Base-by-base conservation (phyloP, 2,888 invertebrate genomes). In the Linnaemya vulpina region DNA sequence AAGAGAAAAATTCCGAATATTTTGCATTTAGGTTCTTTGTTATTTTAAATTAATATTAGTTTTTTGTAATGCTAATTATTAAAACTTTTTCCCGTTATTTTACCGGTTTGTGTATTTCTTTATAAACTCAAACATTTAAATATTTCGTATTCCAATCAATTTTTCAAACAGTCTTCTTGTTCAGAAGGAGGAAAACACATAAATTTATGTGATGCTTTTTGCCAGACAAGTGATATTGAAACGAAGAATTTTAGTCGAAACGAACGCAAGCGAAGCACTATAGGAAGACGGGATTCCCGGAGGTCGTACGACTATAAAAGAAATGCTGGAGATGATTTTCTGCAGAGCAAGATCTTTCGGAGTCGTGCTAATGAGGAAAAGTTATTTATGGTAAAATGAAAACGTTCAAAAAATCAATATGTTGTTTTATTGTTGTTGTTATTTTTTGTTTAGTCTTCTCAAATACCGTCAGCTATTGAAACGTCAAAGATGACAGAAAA, bases 151-250 rank as follows among this genome's bases (percentile, higher is more conserved):
- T 60, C 65, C 53, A 81, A 68, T 70, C 65, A 86, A 82, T 87
- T 87, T 46, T 80, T 83, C 60, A 86, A 86, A 22, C 87, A 86
- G 60, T 65, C 60, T 70, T 73, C 80, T 20, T 62, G 38, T 67
- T 75, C 87, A 30, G 63, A 67, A 17, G 49, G 58, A n/a, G 88
- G 88, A 79, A 91, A 90, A 88, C 87, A 89, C 84, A 87, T 89
- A 35, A 89, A 89, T 53, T 87, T 92, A 76, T 89, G 92, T 58
- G 92, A 92, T 90, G 92, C 92, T 81, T 91, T 90, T 87, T 91
- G 90, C 9, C 92, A 92, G 87, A 92, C 92, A 2, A 92, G 92
- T 85, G 92, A 92, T 60, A 90, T 90, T 30, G 91, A 92, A 86
- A 89, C 89, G 40, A 88, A 89, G 86, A 88, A 88, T 65, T 87